These are phyloP conservation scores for Philopedon plagiatum DNA, from an alignment of 2,888 invertebrate species.

Conservation along the genomic window DNA sequence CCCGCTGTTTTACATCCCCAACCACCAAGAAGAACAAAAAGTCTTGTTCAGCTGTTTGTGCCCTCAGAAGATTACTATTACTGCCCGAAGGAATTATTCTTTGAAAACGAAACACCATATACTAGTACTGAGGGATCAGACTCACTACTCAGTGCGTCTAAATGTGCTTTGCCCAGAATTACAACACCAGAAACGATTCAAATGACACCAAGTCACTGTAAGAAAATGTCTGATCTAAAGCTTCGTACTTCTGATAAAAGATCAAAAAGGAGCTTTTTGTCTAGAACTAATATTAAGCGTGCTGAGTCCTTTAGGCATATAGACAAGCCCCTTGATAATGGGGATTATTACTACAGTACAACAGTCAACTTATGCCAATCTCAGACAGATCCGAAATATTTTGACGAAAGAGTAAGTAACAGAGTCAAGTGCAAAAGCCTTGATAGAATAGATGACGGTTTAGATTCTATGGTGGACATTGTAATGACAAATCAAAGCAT, in stretches of 20 bases:
- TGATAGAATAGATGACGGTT: conserved; percentile 81
- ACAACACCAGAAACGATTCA: conserved; percentile 30
- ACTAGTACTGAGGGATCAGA: conserved; percentile 81
- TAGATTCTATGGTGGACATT: conserved; percentile 81
- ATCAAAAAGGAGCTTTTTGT: conserved; percentile 32
- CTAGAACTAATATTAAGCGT: conserved; percentile 54
- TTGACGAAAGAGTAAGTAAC: conserved; percentile 46
- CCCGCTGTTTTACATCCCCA: conserved; percentile 85
- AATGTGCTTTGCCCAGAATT: conserved; percentile 56
- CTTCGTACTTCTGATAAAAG: conserved; percentile 25
- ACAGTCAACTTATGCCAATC: conserved; percentile 50
- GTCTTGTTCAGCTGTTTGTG: conserved; percentile 78
- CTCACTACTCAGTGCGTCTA: conserved; percentile 78
- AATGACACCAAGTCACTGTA: conserved; percentile 25
- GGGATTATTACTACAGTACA: conserved; percentile 52
- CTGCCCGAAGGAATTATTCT: conserved; percentile 70
- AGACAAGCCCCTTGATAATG: conserved; percentile 39
- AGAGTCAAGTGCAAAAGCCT: conserved; percentile 77
- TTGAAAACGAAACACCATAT: conserved; percentile 73
- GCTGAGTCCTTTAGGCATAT: conserved; percentile 58
- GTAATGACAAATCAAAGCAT: conserved; percentile 71
- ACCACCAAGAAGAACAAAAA: conserved; percentile 83
- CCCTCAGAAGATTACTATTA: conserved; percentile 73
- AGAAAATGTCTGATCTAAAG: conserved; percentile 68
- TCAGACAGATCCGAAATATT: conserved; percentile 46